Conservation (phyloP, 2,113 vertebrate genomes). For the Micronycteris hirsuta region DNA sequence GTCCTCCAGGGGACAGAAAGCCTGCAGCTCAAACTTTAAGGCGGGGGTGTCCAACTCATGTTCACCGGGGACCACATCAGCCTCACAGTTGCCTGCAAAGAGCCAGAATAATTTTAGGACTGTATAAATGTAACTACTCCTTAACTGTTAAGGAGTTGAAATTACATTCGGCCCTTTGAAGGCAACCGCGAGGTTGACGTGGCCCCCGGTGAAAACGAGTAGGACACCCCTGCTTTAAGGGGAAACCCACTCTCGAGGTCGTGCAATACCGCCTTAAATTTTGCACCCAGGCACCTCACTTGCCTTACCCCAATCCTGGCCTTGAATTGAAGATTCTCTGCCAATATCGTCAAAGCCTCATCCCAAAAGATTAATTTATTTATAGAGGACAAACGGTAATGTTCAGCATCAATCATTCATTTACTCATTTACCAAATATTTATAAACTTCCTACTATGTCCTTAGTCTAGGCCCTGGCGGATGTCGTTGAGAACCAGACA, state of each 20-base stretch:
- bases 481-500: neutral
- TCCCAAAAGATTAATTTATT: neutral
- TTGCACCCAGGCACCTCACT: accelerated
- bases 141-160: too few relatives aligned
- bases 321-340: neutral
- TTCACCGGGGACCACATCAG: too few relatives aligned
- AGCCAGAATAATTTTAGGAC: too few relatives aligned
- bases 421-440: neutral
- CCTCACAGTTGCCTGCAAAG: too few relatives aligned
- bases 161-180: too few relatives aligned
- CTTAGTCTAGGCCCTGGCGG: neutral
- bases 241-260: neutral
- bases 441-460: neutral
- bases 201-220: too few relatives aligned
- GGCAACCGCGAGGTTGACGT: too few relatives aligned
- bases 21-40: too few relatives aligned
- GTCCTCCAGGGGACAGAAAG: neutral
- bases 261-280: neutral
- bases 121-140: too few relatives aligned
- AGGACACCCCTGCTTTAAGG: too few relatives aligned
- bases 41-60: too few relatives aligned
- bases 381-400: neutral
- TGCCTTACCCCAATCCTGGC: neutral
- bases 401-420: neutral
- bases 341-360: neutral